A percentile compares a stretch with the other conserved stretches of the same genome.
phyloP scores from a whole-genome alignment of 2,797 vertebrate genomes.

The Phrynocephalus vlangalii region DNA sequence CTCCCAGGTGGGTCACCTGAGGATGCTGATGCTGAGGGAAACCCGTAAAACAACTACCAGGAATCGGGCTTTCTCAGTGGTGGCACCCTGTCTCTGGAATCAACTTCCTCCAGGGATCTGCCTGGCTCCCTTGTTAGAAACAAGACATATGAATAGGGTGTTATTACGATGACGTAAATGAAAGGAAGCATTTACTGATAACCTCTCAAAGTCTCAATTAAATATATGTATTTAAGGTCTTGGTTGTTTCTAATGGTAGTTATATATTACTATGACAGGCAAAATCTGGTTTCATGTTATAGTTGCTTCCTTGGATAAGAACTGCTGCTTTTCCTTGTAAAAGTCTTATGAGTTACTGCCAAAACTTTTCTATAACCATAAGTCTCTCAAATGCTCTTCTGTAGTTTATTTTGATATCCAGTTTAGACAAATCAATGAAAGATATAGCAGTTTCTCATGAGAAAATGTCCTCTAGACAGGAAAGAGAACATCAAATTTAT shows the following conservation, averaged over 20 bases:
- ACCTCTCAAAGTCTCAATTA: not conserved
- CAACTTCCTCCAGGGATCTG: too few species aligned
- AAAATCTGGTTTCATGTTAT: too few species aligned
- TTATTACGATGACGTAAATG: slow-evolving; percentile 12
- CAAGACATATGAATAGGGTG: not conserved
- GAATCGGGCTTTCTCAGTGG: too few species aligned
- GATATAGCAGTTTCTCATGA: not conserved
- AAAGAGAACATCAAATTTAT: not conserved
- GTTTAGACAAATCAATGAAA: slow-evolving; percentile 7
- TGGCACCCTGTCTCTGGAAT: too few species aligned
- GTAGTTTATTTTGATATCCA: not conserved
- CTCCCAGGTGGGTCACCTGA: too few species aligned
- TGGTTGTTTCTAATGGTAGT: not conserved
- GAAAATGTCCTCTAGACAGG: not conserved
- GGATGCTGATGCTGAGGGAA: too few species aligned
- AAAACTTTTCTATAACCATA: not conserved
- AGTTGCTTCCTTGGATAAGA: not conserved
- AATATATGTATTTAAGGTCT: not conserved
- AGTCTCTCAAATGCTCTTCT: not conserved
- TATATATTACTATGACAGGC: not conserved
- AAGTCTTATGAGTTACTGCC: not conserved
- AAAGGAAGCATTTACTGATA: slow-evolving; percentile 1
- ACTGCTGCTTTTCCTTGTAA: not conserved
- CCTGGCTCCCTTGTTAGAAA: not conserved
- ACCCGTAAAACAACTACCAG: too few species aligned